Conservation (phyloP, 1,140 invertebrate genomes). For the Pachyrhynchus sulphureomaculatus region DNA sequence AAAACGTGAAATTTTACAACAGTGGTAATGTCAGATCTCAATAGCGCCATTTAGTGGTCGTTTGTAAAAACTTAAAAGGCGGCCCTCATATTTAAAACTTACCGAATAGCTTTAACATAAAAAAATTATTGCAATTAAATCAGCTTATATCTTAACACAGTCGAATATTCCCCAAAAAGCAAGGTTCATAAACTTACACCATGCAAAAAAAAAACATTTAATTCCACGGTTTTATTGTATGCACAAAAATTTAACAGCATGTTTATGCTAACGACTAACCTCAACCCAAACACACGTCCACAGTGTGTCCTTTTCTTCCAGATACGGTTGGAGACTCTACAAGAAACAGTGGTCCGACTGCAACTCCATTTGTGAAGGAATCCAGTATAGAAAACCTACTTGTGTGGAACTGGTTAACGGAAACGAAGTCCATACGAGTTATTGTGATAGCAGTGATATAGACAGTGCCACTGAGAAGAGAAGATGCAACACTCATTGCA, state of each 20-base stretch:
- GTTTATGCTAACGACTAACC: slow-evolving; percentile 21
- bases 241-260: slow-evolving; percentile 21
- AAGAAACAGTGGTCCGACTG: slow-evolving; percentile 63
- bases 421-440: slow-evolving; percentile 29
- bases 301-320: slow-evolving; percentile 33
- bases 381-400: slow-evolving; percentile 39
- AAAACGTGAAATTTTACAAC: too few species aligned
- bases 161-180: too few species aligned
- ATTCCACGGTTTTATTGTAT: neutral
- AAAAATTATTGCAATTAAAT: too few species aligned
- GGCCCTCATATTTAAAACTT: too few species aligned
- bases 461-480: slow-evolving; percentile 37
- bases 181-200: too few species aligned
- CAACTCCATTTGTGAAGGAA: slow-evolving; percentile 59
- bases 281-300: neutral
- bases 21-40: too few species aligned
- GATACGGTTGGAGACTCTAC: slow-evolving; percentile 60
- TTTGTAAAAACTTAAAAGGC: too few species aligned
- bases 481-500: slow-evolving; percentile 48
- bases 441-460: slow-evolving; percentile 36
- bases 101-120: too few species aligned
- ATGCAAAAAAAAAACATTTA: neutral
- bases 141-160: too few species aligned
- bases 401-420: slow-evolving; percentile 41
- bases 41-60: too few species aligned